Evolutionary conservation across 2,888 invertebrate genomes (phyloP).

Genomic region (Drosophila mettleri): DNA sequence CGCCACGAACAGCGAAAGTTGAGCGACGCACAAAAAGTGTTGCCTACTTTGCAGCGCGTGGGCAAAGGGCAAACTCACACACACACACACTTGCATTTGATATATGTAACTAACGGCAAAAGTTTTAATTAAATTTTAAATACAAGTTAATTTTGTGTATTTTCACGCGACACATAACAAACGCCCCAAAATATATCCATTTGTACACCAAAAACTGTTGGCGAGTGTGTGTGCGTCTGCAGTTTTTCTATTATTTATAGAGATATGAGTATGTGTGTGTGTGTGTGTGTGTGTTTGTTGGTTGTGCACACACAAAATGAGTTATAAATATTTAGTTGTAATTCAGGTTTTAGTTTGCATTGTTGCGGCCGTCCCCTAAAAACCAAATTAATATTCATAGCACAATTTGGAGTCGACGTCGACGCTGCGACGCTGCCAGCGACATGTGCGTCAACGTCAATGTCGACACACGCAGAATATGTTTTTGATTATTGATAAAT

Average conservation of each 20-base stretch:
- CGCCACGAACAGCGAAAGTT: constrained; percentile 40
- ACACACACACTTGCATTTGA: constrained; percentile 16
- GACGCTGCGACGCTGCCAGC: not conserved
- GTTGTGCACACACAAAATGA: constrained; percentile 64
- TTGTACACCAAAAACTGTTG: constrained; percentile 54
- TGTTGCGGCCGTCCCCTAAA: constrained; percentile 51
- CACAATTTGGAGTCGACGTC: constrained; percentile 35
- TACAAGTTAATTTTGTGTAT: constrained; percentile 79
- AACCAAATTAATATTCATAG: constrained; percentile 78
- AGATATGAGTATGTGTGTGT: constrained; percentile 3
- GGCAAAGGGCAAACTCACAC: constrained; percentile 20
- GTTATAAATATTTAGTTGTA: constrained; percentile 81
- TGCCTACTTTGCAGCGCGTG: constrained; percentile 54
- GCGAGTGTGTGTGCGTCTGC: constrained; percentile 26
- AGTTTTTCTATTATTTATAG: constrained; percentile 50
- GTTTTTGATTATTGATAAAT: constrained; percentile 28
- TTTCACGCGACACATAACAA: constrained; percentile 59
- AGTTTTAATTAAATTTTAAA: constrained; percentile 80
- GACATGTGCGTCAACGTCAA: constrained; percentile 9
- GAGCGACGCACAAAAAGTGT: constrained; percentile 40
- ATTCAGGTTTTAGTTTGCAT: constrained; percentile 75
- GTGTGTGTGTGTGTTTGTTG: constrained; percentile 15
- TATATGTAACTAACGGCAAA: constrained; percentile 73
- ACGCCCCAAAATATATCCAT: constrained; percentile 50
- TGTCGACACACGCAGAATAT: constrained; percentile 11